phyloP scores from a whole-genome alignment of 2,888 invertebrate species.

The Plebejus anna region DNA sequence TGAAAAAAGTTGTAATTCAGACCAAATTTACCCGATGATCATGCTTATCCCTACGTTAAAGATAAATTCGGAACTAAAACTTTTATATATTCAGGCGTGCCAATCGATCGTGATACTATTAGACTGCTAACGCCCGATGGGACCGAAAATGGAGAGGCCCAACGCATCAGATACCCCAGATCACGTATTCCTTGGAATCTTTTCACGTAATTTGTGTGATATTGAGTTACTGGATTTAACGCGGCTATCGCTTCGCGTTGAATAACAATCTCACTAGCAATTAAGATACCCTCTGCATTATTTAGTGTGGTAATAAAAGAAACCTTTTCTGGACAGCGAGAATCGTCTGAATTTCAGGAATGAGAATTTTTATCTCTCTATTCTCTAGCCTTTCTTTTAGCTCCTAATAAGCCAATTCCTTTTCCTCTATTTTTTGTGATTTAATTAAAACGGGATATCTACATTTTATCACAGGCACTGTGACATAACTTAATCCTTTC shows the following conservation, averaged over 20 bases:
- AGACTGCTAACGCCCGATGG: constrained; percentile 24
- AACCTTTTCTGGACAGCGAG: background rate
- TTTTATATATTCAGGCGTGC: constrained; percentile 16
- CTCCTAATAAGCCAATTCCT: background rate
- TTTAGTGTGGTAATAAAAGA: background rate
- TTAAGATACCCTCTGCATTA: constrained; percentile 13
- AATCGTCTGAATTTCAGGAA: background rate
- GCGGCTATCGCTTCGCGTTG: background rate
- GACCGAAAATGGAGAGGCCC: constrained; percentile 52
- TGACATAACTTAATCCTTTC: background rate
- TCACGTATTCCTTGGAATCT: constrained; percentile 46
- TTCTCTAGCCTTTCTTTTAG: background rate
- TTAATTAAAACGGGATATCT: constrained; percentile 1
- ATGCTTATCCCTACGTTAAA: background rate
- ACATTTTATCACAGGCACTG: background rate
- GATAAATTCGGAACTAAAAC: constrained; percentile 4
- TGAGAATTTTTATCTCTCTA: background rate
- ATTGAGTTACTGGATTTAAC: constrained; percentile 38
- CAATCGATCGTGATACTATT: constrained; percentile 25
- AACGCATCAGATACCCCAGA: constrained; percentile 48
- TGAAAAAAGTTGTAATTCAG: background rate
- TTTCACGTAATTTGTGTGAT: constrained; percentile 42
- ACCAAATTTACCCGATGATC: background rate
- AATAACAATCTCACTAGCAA: constrained; percentile 23
- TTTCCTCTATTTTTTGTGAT: background rate